These are phyloP conservation scores for Leptopilina boulardi DNA, from an alignment of 1,140 invertebrate species.

Conservation along the genomic window DNA sequence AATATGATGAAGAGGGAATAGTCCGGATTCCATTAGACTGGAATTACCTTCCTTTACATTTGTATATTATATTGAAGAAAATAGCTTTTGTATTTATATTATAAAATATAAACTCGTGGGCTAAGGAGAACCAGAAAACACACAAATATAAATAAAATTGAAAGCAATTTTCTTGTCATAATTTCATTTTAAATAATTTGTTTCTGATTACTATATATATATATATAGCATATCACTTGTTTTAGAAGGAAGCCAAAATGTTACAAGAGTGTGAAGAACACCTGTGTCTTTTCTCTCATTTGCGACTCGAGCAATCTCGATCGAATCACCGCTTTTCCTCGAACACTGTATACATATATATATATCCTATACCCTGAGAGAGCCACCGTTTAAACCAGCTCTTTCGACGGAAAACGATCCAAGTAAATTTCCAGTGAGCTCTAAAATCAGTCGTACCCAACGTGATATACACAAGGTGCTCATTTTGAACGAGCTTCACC, in stretches of 20 bases:
- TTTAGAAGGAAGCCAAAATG: slow-evolving; percentile 26
- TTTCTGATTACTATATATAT: not conserved
- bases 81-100: slow-evolving; percentile 31
- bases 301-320: slow-evolving; percentile 51
- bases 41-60: not conserved
- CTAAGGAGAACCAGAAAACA: not conserved
- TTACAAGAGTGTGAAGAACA: slow-evolving; percentile 37
- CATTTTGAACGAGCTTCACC: slow-evolving; percentile 19
- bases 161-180: not conserved
- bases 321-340: slow-evolving; percentile 38
- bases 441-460: slow-evolving; percentile 42
- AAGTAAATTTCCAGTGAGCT: slow-evolving; percentile 50
- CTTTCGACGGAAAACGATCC: slow-evolving; percentile 52
- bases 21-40: not conserved
- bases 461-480: slow-evolving; percentile 17
- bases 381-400: slow-evolving; percentile 32
- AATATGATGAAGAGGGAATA: not conserved
- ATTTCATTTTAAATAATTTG: slow-evolving; percentile 4
- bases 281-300: slow-evolving; percentile 51
- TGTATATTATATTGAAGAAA: not conserved
- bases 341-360: not conserved
- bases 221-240: not conserved
- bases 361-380: slow-evolving; percentile 36
- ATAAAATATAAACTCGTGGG: not conserved
- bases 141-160: not conserved